Conservation (phyloP, 2,888 invertebrate genomes). For the Chrysopilus asiliformis region DNA sequence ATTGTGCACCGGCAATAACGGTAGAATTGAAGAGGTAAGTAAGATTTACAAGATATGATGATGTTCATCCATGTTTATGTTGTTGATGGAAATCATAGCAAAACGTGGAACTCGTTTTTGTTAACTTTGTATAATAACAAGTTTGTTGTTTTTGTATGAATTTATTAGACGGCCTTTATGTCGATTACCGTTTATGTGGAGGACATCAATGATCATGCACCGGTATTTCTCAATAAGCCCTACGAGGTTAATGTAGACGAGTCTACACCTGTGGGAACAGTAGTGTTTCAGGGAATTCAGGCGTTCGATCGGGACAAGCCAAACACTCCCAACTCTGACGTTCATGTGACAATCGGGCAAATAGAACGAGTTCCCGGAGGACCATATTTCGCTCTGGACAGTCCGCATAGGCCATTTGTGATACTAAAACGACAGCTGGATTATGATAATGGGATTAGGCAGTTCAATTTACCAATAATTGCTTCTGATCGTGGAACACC, state of each 20-base stretch:
- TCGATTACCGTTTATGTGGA: conserved; percentile 80
- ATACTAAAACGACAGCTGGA: conserved; percentile 60
- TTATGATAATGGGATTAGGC: conserved; percentile 66
- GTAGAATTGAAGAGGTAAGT: conserved; percentile 30
- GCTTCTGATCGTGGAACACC: conserved; percentile 77
- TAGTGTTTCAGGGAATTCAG: conserved; percentile 66
- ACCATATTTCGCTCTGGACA: conserved; percentile 55
- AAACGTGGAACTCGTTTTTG: too few species aligned
- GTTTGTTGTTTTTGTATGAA: too few species aligned
- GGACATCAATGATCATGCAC: conserved; percentile 75
- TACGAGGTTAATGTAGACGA: conserved; percentile 70
- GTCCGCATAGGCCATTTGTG: conserved; percentile 63
- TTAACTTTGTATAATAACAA: too few species aligned
- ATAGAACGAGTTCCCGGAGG: conserved; percentile 27
- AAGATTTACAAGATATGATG: conserved; percentile 2
- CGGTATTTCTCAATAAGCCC: conserved; percentile 62
- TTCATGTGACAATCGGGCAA: conserved; percentile 68
- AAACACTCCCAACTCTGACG: conserved; percentile 76
- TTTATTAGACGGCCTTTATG: conserved; percentile 60
- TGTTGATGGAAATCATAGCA: neutral
- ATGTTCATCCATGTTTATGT: neutral
- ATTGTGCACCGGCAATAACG: conserved; percentile 42
- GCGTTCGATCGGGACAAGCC: conserved; percentile 77
- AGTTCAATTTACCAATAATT: conserved; percentile 57
- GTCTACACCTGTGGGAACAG: conserved; percentile 60